Evolutionary conservation across 1,140 invertebrate species (phyloP).

Genomic region (Trachymyrmex cornetzi): DNA sequence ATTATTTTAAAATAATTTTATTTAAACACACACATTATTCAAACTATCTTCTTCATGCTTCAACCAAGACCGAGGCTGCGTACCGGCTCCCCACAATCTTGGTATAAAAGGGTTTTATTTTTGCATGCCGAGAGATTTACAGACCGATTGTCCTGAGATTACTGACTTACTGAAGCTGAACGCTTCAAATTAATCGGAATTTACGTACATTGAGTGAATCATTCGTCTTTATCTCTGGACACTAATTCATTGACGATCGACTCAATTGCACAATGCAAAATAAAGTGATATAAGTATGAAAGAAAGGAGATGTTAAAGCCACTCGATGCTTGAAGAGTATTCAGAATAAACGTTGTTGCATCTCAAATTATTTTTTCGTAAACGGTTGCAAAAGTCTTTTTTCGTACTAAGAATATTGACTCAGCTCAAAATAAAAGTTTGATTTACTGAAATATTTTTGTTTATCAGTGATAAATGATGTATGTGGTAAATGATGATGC

Average conservation of each 20-base stretch:
- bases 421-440: not conserved
- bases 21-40: not conserved
- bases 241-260: slow-evolving; percentile 45
- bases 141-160: slow-evolving; percentile 29
- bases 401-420: not conserved
- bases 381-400: not conserved
- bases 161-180: slow-evolving; percentile 28
- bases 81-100: slow-evolving; percentile 29
- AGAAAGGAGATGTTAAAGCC: not conserved
- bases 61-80: not conserved
- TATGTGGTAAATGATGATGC: not conserved
- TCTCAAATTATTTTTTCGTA: slow-evolving; percentile 15
- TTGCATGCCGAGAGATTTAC: slow-evolving; percentile 51
- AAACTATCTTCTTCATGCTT: not conserved
- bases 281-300: slow-evolving; percentile 46
- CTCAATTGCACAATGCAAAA: slow-evolving; percentile 50
- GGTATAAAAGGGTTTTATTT: slow-evolving; percentile 50
- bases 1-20: slow-evolving; percentile 24
- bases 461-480: not conserved
- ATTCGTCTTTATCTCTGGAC: slow-evolving; percentile 41
- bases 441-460: slow-evolving; percentile 24
- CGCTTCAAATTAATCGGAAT: slow-evolving; percentile 12
- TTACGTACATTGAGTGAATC: slow-evolving; percentile 33
- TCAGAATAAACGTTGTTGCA: slow-evolving; percentile 39
- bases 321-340: not conserved